Conservation (phyloP, 2,113 vertebrate genomes). For the Pogona vitticeps region DNA sequence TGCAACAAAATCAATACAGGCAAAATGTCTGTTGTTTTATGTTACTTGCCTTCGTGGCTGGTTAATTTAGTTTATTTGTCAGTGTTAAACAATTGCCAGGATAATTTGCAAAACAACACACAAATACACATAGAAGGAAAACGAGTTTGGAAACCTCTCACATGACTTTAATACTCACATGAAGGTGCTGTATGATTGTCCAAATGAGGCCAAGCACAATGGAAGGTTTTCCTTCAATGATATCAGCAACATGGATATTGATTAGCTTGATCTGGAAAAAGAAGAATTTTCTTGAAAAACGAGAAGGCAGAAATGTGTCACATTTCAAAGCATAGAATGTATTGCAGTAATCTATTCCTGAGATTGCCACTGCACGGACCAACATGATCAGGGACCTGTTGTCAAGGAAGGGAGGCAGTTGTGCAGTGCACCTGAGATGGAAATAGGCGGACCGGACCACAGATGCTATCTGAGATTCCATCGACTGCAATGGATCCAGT, state of each 20-base stretch:
- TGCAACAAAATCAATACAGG: background rate
- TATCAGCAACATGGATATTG: slow-evolving; percentile 96
- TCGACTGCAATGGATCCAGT: no score
- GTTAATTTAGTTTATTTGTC: background rate
- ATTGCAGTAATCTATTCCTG: no score
- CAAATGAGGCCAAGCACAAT: slow-evolving; percentile 96
- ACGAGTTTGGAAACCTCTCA: background rate
- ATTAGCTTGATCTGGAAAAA: slow-evolving; percentile 90
- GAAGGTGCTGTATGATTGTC: slow-evolving; percentile 96
- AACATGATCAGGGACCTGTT: no score
- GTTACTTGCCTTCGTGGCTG: background rate
- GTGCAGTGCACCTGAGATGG: no score
- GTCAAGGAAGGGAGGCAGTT: no score
- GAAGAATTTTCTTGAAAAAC: slow-evolving; percentile 56
- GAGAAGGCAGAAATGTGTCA: no score
- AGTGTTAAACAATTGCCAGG: background rate
- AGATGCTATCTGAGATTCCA: no score
- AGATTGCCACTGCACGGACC: no score
- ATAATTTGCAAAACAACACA: background rate
- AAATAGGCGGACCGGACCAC: no score
- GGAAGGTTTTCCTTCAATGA: slow-evolving; percentile 93
- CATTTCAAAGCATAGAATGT: no score
- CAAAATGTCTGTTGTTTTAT: background rate
- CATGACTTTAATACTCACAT: slow-evolving; percentile 80
- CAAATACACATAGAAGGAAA: background rate